Conservation (phyloP, 2,797 vertebrate genomes). For the Passerculus sandwichensis region DNA sequence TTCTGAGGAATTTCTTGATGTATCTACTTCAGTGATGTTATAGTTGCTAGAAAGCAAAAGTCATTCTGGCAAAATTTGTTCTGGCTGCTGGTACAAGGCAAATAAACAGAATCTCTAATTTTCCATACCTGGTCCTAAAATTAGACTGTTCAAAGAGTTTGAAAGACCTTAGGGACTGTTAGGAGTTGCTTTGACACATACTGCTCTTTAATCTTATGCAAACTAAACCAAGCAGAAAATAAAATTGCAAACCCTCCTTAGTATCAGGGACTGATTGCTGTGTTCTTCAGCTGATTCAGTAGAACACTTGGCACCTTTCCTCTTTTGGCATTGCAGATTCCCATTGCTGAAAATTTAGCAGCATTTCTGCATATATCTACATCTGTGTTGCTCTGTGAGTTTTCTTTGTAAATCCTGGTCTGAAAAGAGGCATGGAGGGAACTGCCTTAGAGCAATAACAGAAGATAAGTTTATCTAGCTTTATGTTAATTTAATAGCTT, state of each 20-base stretch:
- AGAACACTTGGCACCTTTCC: neutral
- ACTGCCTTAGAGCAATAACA: neutral
- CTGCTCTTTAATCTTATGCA: neutral
- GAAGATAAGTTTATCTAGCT: neutral
- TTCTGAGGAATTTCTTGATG: neutral
- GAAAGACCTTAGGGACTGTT: neutral
- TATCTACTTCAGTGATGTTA: neutral
- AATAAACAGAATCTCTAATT: neutral
- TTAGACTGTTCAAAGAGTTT: neutral
- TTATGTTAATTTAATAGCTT: neutral
- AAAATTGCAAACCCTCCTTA: neutral
- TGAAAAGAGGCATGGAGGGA: neutral
- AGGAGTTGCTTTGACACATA: neutral
- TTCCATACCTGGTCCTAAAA: neutral
- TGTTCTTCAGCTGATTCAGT: neutral
- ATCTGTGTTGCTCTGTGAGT: neutral
- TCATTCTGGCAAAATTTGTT: neutral
- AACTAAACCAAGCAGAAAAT: neutral
- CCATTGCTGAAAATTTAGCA: neutral
- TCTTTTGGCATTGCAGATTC: neutral
- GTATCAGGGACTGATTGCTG: neutral
- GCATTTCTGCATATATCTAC: neutral
- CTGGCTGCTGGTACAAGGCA: neutral
- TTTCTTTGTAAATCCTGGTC: neutral
- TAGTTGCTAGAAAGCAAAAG: neutral